Evolutionary conservation across 2,888 invertebrate species (phyloP), one percentile per base, ranked within the genome.

Genomic region (Cerastoderma edule): DNA sequence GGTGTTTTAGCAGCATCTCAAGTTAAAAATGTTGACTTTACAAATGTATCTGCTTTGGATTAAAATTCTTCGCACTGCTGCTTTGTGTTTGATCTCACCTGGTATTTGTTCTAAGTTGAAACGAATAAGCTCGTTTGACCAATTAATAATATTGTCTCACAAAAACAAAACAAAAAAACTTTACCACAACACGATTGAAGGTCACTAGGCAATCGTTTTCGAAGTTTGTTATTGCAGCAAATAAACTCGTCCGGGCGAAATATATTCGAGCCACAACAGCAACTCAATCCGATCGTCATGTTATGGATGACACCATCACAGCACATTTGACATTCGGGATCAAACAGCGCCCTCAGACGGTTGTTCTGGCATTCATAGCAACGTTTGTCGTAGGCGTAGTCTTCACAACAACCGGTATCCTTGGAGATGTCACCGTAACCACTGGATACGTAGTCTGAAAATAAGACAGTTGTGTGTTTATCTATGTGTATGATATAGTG

Each of bases 251-350:
- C 56, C 10, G 78, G 78, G 24, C 63, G 64, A 46, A 78, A 78
- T 6, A 78, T 54, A n/a, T 78, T 67, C 30, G 67, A 22, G n/a
- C 78, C 78, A 54, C 78, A 78, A 32, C 78, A 78, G n/a, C 78
- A 78, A 24, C 64, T 74, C n/a, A 63, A 24, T 4, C 54, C 67
- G 4, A 57, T 30, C 0, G 71, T 74, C 70, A 78, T 67, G 30
- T 71, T 67, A 27, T 74, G 71, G 16, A 78, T 74, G 30, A 35
- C 13, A 4, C 78, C 78, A 33, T 78, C 78, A 65, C 78, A 78
- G 56, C 78, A 78, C 0, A 78, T 48, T 53, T 78, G 74, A 33
- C 78, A 78, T 22, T 71, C 67, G 0, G 65, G 63, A 53, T 78
- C 78, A 68, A 71, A 78, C 13, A 74, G 19, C 19, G 78, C 74